phyloP scores from a whole-genome alignment of 2,797 vertebrate genomes.

The Hapalemur alaotrensis region DNA sequence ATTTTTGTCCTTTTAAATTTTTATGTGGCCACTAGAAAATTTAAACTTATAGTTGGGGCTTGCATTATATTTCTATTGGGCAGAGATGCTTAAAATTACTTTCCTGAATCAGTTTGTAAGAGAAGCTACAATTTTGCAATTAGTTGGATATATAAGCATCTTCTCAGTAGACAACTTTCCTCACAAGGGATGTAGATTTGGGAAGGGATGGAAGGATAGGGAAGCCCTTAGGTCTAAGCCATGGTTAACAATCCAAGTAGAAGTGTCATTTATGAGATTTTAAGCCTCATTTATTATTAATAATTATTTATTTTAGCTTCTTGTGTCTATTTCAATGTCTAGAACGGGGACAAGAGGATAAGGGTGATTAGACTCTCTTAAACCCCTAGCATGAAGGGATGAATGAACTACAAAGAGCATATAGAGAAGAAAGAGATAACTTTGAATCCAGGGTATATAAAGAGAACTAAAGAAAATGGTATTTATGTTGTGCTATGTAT shows the following conservation, averaged over 20 bases:
- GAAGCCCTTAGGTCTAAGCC: background rate
- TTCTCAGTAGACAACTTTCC: background rate
- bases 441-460: background rate
- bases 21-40: background rate
- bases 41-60: background rate
- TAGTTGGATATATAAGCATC: background rate
- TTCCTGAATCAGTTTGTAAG: background rate
- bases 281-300: background rate
- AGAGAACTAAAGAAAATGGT: background rate
- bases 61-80: background rate
- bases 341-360: background rate
- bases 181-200: background rate
- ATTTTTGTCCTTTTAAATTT: background rate
- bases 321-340: background rate
- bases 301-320: slow-evolving; percentile 9
- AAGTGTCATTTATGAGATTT: background rate
- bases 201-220: background rate
- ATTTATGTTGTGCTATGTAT: background rate
- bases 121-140: background rate
- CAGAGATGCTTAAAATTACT: background rate
- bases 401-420: background rate
- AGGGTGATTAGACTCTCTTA: background rate
- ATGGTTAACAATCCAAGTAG: background rate
- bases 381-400: background rate
- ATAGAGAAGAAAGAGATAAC: background rate